A percentile compares a stretch with the other conserved stretches of the same genome.
phyloP scores from a whole-genome alignment of 2,797 vertebrate genomes.

The Helicolenus hilgendorfi region DNA sequence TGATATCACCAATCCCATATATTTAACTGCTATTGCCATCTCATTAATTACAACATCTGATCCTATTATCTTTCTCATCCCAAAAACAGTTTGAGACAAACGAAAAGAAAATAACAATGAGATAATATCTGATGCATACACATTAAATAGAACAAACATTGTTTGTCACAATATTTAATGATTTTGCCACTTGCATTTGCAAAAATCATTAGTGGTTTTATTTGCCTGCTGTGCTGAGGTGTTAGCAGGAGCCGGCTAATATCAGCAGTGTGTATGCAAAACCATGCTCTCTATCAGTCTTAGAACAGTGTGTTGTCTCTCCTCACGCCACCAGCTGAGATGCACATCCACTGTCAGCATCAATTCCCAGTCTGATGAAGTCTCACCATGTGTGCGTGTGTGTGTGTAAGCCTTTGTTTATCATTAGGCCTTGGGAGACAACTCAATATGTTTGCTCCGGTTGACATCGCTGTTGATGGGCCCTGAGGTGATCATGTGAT shows the following conservation, averaged over 20 bases:
- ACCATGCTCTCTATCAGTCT: constrained; percentile 78
- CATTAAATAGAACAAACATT: constrained; percentile 59
- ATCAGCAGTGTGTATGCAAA: constrained; percentile 76
- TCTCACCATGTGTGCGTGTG: background rate
- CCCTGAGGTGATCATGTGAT: constrained; percentile 51
- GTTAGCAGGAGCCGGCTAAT: constrained; percentile 58
- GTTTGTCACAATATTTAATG: constrained; percentile 78
- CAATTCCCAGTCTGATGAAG: constrained; percentile 60
- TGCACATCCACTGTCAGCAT: constrained; percentile 61
- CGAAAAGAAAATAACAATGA: constrained; percentile 32
- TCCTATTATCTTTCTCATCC: constrained; percentile 63
- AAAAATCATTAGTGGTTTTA: constrained; percentile 82
- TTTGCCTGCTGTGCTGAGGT: constrained; percentile 73
- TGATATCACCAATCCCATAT: background rate
- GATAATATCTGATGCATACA: constrained; percentile 21
- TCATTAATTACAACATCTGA: constrained; percentile 66
- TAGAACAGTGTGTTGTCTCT: constrained; percentile 70
- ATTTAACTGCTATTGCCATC: constrained; percentile 22
- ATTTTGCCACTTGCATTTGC: constrained; percentile 73
- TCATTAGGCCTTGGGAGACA: constrained; percentile 56
- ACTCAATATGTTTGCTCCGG: constrained; percentile 56
- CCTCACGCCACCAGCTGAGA: constrained; percentile 70
- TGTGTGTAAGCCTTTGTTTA: constrained; percentile 47
- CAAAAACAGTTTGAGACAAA: constrained; percentile 57
- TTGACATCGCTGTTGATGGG: constrained; percentile 61